Evolutionary conservation across 2,113 vertebrate genomes (phyloP).

Genomic region (Nibea albiflora): DNA sequence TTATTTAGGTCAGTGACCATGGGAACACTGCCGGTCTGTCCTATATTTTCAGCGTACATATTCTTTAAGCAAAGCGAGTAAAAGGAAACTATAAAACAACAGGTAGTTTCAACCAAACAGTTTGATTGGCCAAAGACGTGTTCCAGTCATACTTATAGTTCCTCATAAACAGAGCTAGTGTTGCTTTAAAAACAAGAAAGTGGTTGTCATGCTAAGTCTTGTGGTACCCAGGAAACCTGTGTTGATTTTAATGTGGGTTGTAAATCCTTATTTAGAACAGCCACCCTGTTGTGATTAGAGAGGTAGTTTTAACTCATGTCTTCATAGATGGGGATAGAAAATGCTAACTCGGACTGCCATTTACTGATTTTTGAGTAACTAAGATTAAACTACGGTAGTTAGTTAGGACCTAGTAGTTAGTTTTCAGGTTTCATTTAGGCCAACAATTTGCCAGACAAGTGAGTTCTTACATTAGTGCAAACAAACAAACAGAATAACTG

Average conservation of each 20-base stretch:
- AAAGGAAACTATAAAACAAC: constrained; percentile 64
- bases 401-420: not conserved
- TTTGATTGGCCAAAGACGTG: constrained; percentile 54
- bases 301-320: not conserved
- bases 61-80: constrained; percentile 37
- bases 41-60: constrained; percentile 22
- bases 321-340: constrained; percentile 1
- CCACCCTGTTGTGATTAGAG: constrained; percentile 29
- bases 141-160: constrained; percentile 33
- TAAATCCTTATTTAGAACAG: constrained; percentile 36
- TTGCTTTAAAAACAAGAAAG: constrained; percentile 50
- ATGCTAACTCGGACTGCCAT: not conserved
- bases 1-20: constrained; percentile 61
- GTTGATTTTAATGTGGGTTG: constrained; percentile 40
- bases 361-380: not conserved
- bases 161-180: constrained; percentile 51
- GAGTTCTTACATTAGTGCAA: not conserved
- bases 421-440: too few relatives aligned
- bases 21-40: constrained; percentile 48
- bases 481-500: too few relatives aligned
- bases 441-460: too few relatives aligned
- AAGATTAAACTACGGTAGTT: not conserved
- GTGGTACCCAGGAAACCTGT: constrained; percentile 29
- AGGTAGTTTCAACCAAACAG: constrained; percentile 37
- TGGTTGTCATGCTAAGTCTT: not conserved